phyloP scores from a whole-genome alignment of 2,797 vertebrate genomes.

The Ispidina lecontei region DNA sequence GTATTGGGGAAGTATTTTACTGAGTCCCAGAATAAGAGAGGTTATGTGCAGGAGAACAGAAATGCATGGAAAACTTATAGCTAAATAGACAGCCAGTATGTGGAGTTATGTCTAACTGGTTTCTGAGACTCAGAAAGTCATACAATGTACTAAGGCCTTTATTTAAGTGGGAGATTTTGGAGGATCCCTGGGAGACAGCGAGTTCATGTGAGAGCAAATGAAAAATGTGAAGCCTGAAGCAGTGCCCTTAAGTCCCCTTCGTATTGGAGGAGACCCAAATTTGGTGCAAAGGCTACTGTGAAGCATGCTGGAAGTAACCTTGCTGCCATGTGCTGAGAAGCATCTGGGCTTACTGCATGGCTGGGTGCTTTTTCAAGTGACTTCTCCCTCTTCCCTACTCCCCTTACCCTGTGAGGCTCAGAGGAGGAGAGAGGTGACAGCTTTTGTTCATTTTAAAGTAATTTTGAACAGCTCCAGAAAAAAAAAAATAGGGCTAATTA shows the following conservation, averaged over 20 bases:
- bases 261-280: neutral
- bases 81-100: neutral
- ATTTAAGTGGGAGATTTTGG: neutral
- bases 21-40: neutral
- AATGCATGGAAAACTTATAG: neutral
- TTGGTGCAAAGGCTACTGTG: rapidly evolving
- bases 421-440: neutral
- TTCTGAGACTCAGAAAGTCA: neutral
- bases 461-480: neutral
- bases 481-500: neutral
- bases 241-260: neutral
- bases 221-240: neutral
- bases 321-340: neutral
- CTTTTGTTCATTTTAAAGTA: neutral
- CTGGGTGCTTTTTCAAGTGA: neutral
- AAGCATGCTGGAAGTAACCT: neutral
- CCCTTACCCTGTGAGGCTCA: neutral
- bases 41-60: neutral
- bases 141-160: neutral
- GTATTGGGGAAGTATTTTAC: neutral
- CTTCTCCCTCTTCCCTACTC: neutral
- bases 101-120: neutral
- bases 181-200: neutral
- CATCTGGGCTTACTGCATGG: neutral
- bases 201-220: neutral